Base-by-base conservation (phyloP, 2,888 invertebrate species). In the Cosmopolites sordidus region DNA sequence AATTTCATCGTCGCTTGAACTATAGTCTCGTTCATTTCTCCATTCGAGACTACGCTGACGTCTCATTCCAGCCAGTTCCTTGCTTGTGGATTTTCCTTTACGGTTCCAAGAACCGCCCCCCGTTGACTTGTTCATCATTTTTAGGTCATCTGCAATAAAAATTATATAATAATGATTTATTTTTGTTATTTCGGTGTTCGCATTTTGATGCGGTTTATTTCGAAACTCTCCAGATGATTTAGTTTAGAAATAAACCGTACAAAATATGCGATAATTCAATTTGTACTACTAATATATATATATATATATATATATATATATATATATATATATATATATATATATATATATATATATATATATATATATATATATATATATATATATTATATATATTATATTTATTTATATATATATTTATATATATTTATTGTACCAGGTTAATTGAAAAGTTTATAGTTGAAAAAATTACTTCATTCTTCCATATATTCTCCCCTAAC, bases 21-120 rank as follows among this genome's bases (percentile, higher is more conserved):
- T 79, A 61, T 79, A 78, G 38, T 76, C 76, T 54, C 78, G 74
- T 54, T 75, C 75, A 46, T 78, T 78, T 45, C 79, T 75, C 80
- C 80, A 80, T 66, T 80, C 80, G 37, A 79, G 74, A 51, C 80
- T 80, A 12, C 80, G 73, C 64, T 80, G 80, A 22, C 80, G 71
- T 45, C 79, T 72, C 69, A 78, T 72, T 16, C 72, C 72, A 30
- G 47, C 43, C 27, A 56, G 33, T 16, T 56, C 54, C 16, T 54
- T 54, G 30, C 9, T 48, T 12, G 50, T 27, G 16, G 53, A 14
- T 39, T 56, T 56, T 16, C 57, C 65, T 50, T 72, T 67, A 50
- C 73, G 69, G 58, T 71, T 72, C 66, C 73, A 66, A 60, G 73
- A 73, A 54, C 69, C 66, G 52, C 65, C 66, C 44, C 66, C 63